These are phyloP conservation scores for Eueremaeus valkanovi DNA, from an alignment of 2,888 invertebrate genomes.

Conservation along the genomic window DNA sequence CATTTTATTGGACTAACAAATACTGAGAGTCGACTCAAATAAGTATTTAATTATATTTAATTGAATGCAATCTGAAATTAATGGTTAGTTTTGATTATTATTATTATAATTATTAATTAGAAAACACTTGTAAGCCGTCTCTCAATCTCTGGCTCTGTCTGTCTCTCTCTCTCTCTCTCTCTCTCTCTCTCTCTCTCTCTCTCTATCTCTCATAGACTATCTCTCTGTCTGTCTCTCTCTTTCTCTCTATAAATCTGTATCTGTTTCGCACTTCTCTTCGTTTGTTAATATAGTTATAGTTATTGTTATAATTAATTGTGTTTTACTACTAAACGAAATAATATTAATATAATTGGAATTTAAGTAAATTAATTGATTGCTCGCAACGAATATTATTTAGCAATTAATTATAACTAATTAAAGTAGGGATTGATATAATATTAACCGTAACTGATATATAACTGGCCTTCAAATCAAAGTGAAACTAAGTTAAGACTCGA, in stretches of 20 bases:
- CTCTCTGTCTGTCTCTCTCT: too few species aligned
- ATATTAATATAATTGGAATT: not conserved
- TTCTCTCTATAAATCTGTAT: too few species aligned
- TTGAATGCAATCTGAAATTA: not conserved
- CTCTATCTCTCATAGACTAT: too few species aligned
- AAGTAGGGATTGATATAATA: constrained; percentile 29
- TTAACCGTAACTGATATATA: constrained; percentile 9
- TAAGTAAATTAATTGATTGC: constrained; percentile 19
- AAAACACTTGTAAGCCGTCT: too few species aligned
- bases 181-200: too few species aligned
- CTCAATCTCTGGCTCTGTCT: too few species aligned
- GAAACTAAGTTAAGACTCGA: constrained; percentile 27
- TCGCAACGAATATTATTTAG: constrained; percentile 34
- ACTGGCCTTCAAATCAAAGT: constrained; percentile 35
- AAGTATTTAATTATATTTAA: not conserved
- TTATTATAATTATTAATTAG: too few species aligned
- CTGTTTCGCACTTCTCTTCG: not conserved
- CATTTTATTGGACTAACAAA: not conserved
- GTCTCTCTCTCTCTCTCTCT: too few species aligned
- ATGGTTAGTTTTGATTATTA: not conserved
- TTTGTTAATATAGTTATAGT: not conserved
- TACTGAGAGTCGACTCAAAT: not conserved
- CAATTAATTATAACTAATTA: not conserved
- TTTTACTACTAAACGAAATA: constrained; percentile 13
- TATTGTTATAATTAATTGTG: constrained; percentile 15